A percentile compares a stretch with the other conserved stretches of the same genome.
Evolutionary conservation across 2,797 vertebrate genomes (phyloP).

Genomic region (Enteromius treurensis): DNA sequence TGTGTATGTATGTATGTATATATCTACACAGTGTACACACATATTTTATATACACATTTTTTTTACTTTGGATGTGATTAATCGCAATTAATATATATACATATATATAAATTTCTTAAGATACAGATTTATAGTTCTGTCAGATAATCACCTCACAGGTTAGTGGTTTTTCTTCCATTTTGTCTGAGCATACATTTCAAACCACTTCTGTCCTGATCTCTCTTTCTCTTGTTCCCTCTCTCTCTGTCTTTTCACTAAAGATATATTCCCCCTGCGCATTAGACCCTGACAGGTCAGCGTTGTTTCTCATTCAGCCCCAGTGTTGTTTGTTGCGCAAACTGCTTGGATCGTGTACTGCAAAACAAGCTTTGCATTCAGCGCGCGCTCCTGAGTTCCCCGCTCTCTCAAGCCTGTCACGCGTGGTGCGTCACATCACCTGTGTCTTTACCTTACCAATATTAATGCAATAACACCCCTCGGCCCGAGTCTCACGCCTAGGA

Average conservation of each 20-base stretch:
- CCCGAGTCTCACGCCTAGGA: neutral
- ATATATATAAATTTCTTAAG: neutral
- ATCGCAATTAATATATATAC: no score
- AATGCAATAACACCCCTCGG: conserved; percentile 42
- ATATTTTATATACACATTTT: no score
- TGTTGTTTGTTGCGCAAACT: conserved; percentile 27
- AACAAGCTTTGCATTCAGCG: conserved; percentile 45
- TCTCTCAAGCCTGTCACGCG: conserved; percentile 8
- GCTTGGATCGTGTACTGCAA: neutral
- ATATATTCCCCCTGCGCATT: conserved; percentile 36
- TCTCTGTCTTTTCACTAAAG: conserved; percentile 25
- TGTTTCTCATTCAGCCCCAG: conserved; percentile 43
- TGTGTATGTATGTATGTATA: no score
- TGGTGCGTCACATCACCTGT: conserved; percentile 29
- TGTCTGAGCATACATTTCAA: conserved; percentile 30
- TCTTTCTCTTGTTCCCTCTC: neutral
- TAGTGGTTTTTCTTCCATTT: conserved; percentile 7
- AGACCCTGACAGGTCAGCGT: conserved; percentile 42
- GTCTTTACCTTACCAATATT: conserved; percentile 45
- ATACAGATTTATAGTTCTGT: neutral
- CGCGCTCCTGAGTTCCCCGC: neutral
- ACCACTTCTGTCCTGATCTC: neutral
- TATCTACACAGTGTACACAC: no score
- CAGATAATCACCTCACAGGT: conserved; percentile 13
- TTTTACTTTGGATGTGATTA: no score